Evolutionary conservation across 2,888 invertebrate genomes (phyloP), one percentile per base, ranked within the genome.

Genomic region (Perdita meconis): DNA sequence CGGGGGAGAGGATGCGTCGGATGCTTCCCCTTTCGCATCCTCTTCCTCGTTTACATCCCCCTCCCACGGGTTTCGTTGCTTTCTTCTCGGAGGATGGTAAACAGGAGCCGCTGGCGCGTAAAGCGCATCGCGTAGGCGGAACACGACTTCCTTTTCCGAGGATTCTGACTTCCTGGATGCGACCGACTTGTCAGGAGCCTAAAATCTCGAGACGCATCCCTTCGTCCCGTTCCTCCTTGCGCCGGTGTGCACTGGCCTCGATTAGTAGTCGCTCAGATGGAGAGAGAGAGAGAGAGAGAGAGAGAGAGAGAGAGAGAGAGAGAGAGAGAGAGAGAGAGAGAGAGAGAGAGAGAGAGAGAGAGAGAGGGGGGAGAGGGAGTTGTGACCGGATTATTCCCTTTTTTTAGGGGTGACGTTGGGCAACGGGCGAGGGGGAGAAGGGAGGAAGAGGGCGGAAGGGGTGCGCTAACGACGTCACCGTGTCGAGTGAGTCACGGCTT

Each of bases 401-500:
- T 50, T 76, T 67, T 44, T 16, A 66, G 60, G 53, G 71, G 24
- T 56, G 59, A 40, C 34, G 30, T 30, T 6, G 30, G 30, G 30
- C n/a, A n/a, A n/a, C n/a, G n/a, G n/a, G n/a, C 24, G 53, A 36
- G 50, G 56, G 65, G 56, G 64, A 47, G 47, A 8, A 10, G 6
- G 19, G 10, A 16, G 47, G 61, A 59, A 38, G 69, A 34, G 69
- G 64, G 42, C 44, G 64, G 51, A 76, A 77, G 59, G 81, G 68
- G 71, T 77, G 69, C 68, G 76, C 79, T 85, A 85, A 85, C 81
- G 81, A 77, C 82, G 81, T 85, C 83, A 85, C 81, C 80, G 74
- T 78, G 81, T 78, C 73, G 80, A 83, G 71, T 85, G 86, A 86
- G 75, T 86, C 86, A 84, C 74, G 77, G 79, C 81, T 81, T 86